phyloP scores from a whole-genome alignment of 2,888 invertebrate genomes.

The Aphodius granarius region DNA sequence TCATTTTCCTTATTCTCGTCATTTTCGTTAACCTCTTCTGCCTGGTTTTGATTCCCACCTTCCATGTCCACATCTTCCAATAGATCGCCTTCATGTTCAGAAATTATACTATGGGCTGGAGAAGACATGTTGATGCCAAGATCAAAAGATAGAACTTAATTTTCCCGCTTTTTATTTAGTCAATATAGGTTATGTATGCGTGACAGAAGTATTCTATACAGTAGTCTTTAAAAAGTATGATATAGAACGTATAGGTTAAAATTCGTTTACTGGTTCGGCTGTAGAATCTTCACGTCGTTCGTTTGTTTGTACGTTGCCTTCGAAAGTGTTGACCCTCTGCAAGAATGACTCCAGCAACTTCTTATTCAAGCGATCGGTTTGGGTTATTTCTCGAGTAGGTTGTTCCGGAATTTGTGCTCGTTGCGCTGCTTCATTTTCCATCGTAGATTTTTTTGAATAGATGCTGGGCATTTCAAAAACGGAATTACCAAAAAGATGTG shows the following conservation, averaged over 20 bases:
- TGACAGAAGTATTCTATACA: neutral
- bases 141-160: neutral
- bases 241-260: constrained; percentile 4
- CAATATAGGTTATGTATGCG: neutral
- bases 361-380: constrained; percentile 70
- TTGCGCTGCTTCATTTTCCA: constrained; percentile 6
- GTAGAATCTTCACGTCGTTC: constrained; percentile 29
- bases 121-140: constrained; percentile 3
- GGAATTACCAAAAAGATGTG: neutral
- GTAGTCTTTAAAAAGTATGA: neutral
- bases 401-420: neutral
- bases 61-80: constrained; percentile 19
- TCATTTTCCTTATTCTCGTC: constrained; percentile 44
- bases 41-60: constrained; percentile 45
- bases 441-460: neutral
- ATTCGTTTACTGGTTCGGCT: constrained; percentile 29
- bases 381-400: constrained; percentile 52
- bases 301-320: constrained; percentile 19
- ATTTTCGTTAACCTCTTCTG: constrained; percentile 55
- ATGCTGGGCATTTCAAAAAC: constrained; percentile 3
- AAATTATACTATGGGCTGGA: constrained; percentile 13
- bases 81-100: constrained; percentile 25
- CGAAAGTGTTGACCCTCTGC: constrained; percentile 57
- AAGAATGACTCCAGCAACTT: constrained; percentile 65
- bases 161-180: constrained; percentile 11